Evolutionary conservation across 92 coral and sea anemone species (phyloP), one percentile per base, ranked within the genome.

Genomic region (Bergia puertoricense): DNA sequence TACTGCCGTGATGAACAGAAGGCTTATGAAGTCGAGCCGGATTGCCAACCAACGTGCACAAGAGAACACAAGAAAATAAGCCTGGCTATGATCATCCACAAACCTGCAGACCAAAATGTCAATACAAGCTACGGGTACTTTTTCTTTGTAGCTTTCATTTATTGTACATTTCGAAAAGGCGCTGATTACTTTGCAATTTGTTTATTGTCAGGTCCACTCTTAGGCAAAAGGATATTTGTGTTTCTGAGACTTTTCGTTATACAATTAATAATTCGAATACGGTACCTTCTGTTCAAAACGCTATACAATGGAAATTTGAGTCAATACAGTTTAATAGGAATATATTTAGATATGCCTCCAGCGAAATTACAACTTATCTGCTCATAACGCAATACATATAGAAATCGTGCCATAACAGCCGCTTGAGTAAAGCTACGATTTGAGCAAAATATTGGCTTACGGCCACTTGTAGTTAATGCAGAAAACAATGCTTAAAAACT

Each of bases 11-110:
- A 79, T 78, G 57, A 88, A 88, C 66, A 88, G 85, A 20, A 88
- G 62, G 30, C 86, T 76, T 16, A 88, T 45, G 43, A 59, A 76
- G 46, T 88, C 90, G 40, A 88, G 79, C 71, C 90, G 76, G 45
- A 88, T 68, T 23, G 86, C 90, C 23, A 88, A 66, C 90, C 90
- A 88, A 15, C 90, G 90, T 2, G 72, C 90, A 36, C 90, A 41
- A 41, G 90, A 78, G 37, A 88, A 88, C 38, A 88, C 48, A 37
- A 88, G 85, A 75, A 88, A 88, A 83, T 85, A 88, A 2, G 90
- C 79, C 46, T 66, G 51, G 45, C 86, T 88, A 40, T 88, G 90
- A 23, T 69, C 85, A 67, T 88, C 90, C 76, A 78, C 85, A 65
- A 51, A 79, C 46, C 81, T 69, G 38, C 74, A 36, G n/a, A 18